Evolutionary conservation across 2,797 vertebrate species (phyloP), one percentile per base, ranked within the genome.

Genomic region (Chloroceryle amazona): DNA sequence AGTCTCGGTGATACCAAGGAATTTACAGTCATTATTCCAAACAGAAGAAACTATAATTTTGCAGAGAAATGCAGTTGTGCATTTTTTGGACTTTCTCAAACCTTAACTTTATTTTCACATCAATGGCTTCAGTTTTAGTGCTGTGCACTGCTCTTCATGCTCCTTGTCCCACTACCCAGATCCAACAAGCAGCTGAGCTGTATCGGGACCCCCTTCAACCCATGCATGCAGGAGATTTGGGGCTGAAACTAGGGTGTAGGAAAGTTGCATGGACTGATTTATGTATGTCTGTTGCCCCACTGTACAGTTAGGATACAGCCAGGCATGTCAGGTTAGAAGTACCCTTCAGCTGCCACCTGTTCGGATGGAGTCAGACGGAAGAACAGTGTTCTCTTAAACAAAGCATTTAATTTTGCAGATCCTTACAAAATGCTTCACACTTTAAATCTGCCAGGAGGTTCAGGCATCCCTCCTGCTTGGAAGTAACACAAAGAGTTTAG

Each of bases 1-100:
- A 85, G 61, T 51, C 65, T 83, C 84, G 2, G 3, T 49, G 71
- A 84, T 55, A 81, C 6, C 4, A 39, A 94, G 65, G 78, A 94
- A 91, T 93, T 78, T 82, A 68, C 74, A 83, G 21, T 85, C 49
- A 75, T 78, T 90, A 89, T 49, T 93, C 57, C 35, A 71, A 92
- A 87, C 29, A 89, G 61, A 85, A 90, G 35, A 73, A 92, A 71
- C 19, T 62, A 44, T 35, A 73, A 86, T 90, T 96, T 80, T 86
- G 68, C 19, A 88, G n/a, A 79, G 52, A 86, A 92, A 91, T 44
- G 41, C n/a, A 66, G 33, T 42, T 87, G 61, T 78, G 52, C 74
- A 65, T 89, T 96, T 84, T 89, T 61, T 44, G 85, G 55, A 29
- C 46, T 84, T 81, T 86, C 49, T 92, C 26, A 90, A 29, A 54